Percentiles rank a stretch among this genome's conserved stretches.
Evolutionary conservation across 37 sponge, comb jelly and placozoan genomes (phyloP).

Genomic region (Halichondria panicea): DNA sequence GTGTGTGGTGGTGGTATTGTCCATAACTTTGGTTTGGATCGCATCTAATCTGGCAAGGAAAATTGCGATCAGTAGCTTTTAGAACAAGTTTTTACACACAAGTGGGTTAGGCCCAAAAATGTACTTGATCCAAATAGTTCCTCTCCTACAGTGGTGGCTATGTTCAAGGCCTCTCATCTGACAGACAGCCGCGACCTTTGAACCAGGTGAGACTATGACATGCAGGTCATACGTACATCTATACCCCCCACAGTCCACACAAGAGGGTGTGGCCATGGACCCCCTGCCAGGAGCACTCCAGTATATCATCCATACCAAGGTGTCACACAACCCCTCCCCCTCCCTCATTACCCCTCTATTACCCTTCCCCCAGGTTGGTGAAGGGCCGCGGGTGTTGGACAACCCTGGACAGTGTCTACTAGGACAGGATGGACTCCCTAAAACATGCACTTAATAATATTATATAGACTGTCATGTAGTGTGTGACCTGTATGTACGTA

Average conservation of each 20-base stretch:
- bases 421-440: constrained; percentile 43
- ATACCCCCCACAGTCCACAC: not conserved
- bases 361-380: constrained; percentile 43
- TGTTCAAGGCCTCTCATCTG: constrained; percentile 22
- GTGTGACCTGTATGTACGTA: no score
- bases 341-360: not conserved
- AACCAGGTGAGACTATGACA: not conserved
- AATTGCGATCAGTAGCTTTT: no score
- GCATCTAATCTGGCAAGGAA: not conserved
- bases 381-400: constrained; percentile 45
- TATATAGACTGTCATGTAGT: no score
- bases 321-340: not conserved
- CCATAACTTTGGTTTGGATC: not conserved
- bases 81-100: no score
- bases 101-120: no score
- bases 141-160: not conserved
- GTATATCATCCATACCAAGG: constrained; percentile 77
- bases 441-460: no score
- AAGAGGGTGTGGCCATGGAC: not conserved
- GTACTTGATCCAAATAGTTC: not conserved
- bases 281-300: constrained; percentile 41
- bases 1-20: not conserved
- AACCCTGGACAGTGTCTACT: constrained; percentile 9
- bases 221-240: not conserved
- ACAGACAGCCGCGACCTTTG: not conserved